These are phyloP conservation scores for Stenolophus ochropezus DNA, from an alignment of 2,888 invertebrate species.

Conservation along the genomic window DNA sequence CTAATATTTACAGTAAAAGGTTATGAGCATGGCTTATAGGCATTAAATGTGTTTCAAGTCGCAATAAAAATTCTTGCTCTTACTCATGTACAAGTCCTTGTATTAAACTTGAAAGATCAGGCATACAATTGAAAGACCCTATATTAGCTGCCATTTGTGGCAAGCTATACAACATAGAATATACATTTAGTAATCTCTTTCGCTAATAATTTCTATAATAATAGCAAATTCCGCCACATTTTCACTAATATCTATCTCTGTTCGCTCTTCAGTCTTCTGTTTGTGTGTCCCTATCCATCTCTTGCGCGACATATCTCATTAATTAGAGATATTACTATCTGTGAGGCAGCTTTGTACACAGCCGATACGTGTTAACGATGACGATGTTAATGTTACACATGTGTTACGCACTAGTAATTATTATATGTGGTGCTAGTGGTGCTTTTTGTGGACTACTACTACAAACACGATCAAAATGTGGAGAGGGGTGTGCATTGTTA, in stretches of 20 bases:
- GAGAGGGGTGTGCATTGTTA: too few relatives aligned
- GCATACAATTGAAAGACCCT: too few relatives aligned
- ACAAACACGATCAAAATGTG: too few relatives aligned
- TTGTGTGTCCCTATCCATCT: background rate
- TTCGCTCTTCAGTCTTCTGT: background rate
- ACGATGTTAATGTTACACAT: background rate
- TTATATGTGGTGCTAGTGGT: background rate
- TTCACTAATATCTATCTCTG: background rate
- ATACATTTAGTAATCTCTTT: too few relatives aligned
- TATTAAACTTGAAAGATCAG: too few relatives aligned
- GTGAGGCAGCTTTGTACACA: background rate
- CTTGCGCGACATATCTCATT: conserved; percentile 1
- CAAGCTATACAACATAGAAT: too few relatives aligned
- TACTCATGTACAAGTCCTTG: too few relatives aligned
- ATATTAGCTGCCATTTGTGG: too few relatives aligned
- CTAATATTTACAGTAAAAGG: too few relatives aligned
- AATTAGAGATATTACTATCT: background rate
- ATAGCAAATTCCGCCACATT: background rate
- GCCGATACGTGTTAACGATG: conserved; percentile 3
- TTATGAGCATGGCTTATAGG: too few relatives aligned
- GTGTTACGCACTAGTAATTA: conserved; percentile 27
- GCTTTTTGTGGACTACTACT: background rate
- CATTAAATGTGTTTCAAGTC: too few relatives aligned
- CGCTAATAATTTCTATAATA: background rate
- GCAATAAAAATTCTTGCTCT: too few relatives aligned